Base-by-base conservation (phyloP, 2,113 vertebrate genomes). In the Aix galericulata region DNA sequence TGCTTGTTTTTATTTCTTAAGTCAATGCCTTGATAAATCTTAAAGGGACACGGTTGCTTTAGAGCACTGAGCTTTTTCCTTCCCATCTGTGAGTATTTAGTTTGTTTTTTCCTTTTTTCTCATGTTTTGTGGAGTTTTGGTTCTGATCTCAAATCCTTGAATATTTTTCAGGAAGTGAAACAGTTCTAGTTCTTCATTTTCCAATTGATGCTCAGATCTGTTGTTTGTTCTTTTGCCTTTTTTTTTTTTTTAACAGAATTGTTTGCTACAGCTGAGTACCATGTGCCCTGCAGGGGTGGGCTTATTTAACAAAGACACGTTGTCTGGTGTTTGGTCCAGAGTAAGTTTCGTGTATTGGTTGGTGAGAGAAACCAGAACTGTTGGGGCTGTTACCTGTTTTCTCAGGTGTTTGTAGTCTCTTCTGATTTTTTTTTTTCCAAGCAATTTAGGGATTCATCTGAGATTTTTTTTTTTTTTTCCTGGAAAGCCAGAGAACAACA, bases 11-110 rank as follows among this genome's bases (percentile, higher is more conserved):
- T 4, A 13, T 76, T 80, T 32, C 58, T 25, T 2, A 59, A 79
- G 38, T 26, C n/a, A 22, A 60, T 21, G 55, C 25, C 88, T 68
- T 48, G 62, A 10, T 4, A 18, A 25, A 85, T 53, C 91, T 64
- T 46, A 8, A 62, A 79, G 77, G 89, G 95, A 93, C 93, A 80
- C 93, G 90, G 89, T 14, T 68, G 66, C 79, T 58, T 21, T 15
- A 60, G 55, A 83, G 78, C 88, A 4, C 34, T 1, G 80, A 94
- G 94, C 94, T 94, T 93, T 96, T 95, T 95, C 95, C 95, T 95
- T 92, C 96, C 96, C 89, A 84, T 89, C 94, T 95, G 91, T 55
- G 50, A 73, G 20, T 53, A 12, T 18, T 58, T 20, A 78, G 58
- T 32, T 66, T 17, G 8, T 42, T 38, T 83, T 52, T 18, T 42